Evolutionary conservation across 92 coral and sea anemone genomes (phyloP).

Genomic region (Epizoanthus rinbou): DNA sequence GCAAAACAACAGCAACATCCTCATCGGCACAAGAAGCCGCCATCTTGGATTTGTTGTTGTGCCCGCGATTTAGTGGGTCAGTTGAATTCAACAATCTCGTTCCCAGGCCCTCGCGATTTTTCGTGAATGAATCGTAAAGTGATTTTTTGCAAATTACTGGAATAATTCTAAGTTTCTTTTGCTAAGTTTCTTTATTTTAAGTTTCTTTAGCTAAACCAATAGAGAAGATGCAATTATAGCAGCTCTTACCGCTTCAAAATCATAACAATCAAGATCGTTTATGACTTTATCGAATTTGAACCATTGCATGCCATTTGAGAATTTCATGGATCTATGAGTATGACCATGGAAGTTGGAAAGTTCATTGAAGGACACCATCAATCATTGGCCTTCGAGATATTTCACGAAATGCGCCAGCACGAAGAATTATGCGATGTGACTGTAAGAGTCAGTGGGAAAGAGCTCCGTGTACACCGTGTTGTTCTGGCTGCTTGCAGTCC

Average conservation of each 20-base stretch:
- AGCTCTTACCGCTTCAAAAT: too few relatives aligned
- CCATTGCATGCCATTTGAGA: conserved; percentile 30
- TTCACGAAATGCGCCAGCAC: conserved; percentile 75
- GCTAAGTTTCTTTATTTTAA: too few relatives aligned
- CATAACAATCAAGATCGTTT: background rate
- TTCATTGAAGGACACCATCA: conserved; percentile 65
- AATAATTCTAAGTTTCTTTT: too few relatives aligned
- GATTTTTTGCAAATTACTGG: background rate
- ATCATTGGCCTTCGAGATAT: conserved; percentile 63
- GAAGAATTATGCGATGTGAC: conserved; percentile 88
- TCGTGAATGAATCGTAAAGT: too few relatives aligned
- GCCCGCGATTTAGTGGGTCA: conserved; percentile 31
- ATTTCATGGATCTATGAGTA: too few relatives aligned
- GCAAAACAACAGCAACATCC: conserved; percentile 24
- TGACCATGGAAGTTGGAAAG: conserved; percentile 21
- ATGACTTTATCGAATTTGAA: too few relatives aligned
- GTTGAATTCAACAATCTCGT: background rate
- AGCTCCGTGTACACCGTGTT: conserved; percentile 82
- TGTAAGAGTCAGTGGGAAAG: conserved; percentile 70
- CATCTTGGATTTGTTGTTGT: conserved; percentile 4
- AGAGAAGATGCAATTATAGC: background rate
- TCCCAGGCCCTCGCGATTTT: background rate
- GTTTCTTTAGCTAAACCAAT: background rate
- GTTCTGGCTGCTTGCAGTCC: conserved; percentile 92
- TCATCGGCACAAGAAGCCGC: background rate